Evolutionary conservation across 2,888 invertebrate species (phyloP).

Genomic region (Himalopsyche anomala): DNA sequence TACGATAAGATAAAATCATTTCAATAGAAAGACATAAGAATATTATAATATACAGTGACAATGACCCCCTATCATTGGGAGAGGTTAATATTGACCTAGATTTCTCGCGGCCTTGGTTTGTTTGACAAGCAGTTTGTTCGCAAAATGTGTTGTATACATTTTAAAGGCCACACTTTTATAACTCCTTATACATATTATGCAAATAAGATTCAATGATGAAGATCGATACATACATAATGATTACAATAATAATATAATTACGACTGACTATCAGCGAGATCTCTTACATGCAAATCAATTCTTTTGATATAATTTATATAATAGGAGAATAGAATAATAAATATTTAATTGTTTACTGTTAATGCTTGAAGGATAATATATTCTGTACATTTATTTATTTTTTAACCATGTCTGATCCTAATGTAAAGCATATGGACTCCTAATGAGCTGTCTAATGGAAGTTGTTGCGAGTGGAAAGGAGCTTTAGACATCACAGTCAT

Average conservation of each 20-base stretch:
- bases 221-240: neutral
- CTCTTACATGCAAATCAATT: too few species aligned
- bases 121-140: constrained; percentile 25
- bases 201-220: constrained; percentile 12
- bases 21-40: neutral
- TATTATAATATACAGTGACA: constrained; percentile 23
- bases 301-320: too few species aligned
- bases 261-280: too few species aligned
- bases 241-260: neutral
- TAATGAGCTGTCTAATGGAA: too few species aligned
- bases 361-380: too few species aligned
- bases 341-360: too few species aligned
- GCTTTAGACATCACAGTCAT: too few species aligned
- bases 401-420: too few species aligned
- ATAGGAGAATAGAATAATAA: too few species aligned
- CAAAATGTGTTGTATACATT: neutral
- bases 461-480: too few species aligned
- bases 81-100: constrained; percentile 43
- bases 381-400: too few species aligned
- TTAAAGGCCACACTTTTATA: neutral
- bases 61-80: constrained; percentile 40
- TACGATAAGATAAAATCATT: neutral
- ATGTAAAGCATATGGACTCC: too few species aligned
- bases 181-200: neutral
- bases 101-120: neutral